Base-by-base conservation (phyloP, 2,797 vertebrate genomes). In the Protosalanx chinensis region DNA sequence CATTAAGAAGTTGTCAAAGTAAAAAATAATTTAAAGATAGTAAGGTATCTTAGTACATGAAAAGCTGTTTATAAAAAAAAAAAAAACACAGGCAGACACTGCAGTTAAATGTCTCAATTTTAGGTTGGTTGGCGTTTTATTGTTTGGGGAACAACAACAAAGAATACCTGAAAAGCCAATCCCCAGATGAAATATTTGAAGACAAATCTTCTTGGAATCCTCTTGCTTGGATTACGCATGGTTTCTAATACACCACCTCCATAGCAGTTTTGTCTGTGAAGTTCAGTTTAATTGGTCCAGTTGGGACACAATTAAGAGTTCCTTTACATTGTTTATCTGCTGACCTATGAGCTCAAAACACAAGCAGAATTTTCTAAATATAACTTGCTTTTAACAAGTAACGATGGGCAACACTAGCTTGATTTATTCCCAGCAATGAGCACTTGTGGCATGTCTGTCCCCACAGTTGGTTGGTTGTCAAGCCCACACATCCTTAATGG, bases 251-350 rank as follows among this genome's bases (percentile, higher is more conserved):
- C 41, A 12, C 12, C 10, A 46, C 8, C 37, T 0, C 2, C 8
- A 3, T 3, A 46, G 41, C 41, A 46, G 41, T 12, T 46, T 46
- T 12, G 10, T 46, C 41, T 8, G 62, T 68, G 72, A 70, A 74
- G 33, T 66, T 77, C 79, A 46, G 49, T 58, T 65, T 81, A 87
- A 89, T 89, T 89, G 83, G 84, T 81, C 84, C 81, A 51, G 64
- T 56, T 72, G 84, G 83, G 88, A 87, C 72, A 5, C 49, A 30
- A 77, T 67, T 71, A 71, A 79, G 73, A 75, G 64, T 67, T 81
- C 70, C 71, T 77, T 78, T 69, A 76, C 82, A 78, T 59, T 74
- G 69, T 59, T 57, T 51, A 59, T 67, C 41, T 51, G 33, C 29
- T 23, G n/a, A 82, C 69, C 60, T 68, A 58, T 16, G 82, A 75